Evolutionary conservation across 2,888 invertebrate species (phyloP), one percentile per base, ranked within the genome.

Genomic region (Alsophila aescularia): DNA sequence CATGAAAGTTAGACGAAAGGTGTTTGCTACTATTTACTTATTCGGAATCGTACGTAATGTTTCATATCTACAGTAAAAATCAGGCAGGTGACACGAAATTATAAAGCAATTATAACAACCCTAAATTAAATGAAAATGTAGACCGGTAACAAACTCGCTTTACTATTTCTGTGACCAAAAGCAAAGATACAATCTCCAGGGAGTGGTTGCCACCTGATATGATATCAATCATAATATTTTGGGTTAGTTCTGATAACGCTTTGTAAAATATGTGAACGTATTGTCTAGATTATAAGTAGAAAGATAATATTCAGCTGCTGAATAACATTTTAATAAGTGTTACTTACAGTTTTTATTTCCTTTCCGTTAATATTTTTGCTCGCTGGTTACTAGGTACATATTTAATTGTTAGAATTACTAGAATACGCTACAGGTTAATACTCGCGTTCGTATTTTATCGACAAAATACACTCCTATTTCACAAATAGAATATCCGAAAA

Each of bases 151-250:
- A 13, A 34, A 27, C n/a, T 16, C 9, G 13, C 13, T 2, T 14
- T 15, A 39, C 13, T 48, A 39, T 14, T n/a, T n/a, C n/a, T n/a
- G n/a, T n/a, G n/a, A n/a, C n/a, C n/a, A n/a, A n/a, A 36, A 44
- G 21, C 10, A 49, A 51, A 35, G 51, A 52, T 57, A 43, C 13
- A 29, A 58, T 58, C 54, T 44, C 47, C 27, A 47, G 44, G 58
- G 58, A 49, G 48, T 55, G 51, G 43, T 47, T 32, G 39, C 40
- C n/a, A 29, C 37, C 18, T 40, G 41, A 47, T 42, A 52, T 18
- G 24, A 24, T 48, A 47, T 36, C 35, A 35, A 36, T 47, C 27
- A 27, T 39, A 58, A 52, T 47, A 52, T 53, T 56, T 55, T 55
- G 47, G 58, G 43, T 58, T 45, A 31, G 24, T 45, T 57, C 48